Base-by-base conservation (phyloP, 1,140 invertebrate genomes). In the Drusus annulatus region DNA sequence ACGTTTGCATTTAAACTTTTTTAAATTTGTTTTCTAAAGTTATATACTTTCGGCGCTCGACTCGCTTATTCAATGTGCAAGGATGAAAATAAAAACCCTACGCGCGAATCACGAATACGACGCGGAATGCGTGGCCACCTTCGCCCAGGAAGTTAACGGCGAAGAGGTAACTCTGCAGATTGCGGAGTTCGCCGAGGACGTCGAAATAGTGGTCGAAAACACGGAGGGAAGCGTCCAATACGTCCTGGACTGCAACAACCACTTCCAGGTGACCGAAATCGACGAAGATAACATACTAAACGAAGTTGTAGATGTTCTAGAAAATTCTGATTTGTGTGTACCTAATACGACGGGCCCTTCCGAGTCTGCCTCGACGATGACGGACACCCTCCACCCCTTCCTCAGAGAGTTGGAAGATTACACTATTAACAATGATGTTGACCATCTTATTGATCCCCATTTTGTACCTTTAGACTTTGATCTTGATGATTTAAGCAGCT, bases 191-290 rank as follows among this genome's bases (percentile, higher is more conserved):
- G 65, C 17, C n/a, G 65, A 69, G n/a, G 65, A 69, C 15, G 1
- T 69, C 2, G 28, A 69, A 8, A 69, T 69, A 31, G 4, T 69
- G 1, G 65, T 69, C 0, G 65, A 69, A 36, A 69, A 69, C 45
- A 16, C 36, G 1, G 65, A 69, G 50, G 65, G 36, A 69, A 69
- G n/a, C n/a, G 21, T 69, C n/a, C 65, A 36, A 19, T 69, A 69
- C 16, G 17, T 69, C 45, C 45, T 69, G 16, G 65, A 69, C 36
- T n/a, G 17, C 28, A 69, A 69, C 45, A 69, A 69, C 21, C 28
- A 69, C 8, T 69, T 69, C 21, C 28, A 69, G 36, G 36, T 71
- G 13, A 19, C 68, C 16, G 68, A 71, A 21, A 71, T 52, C 1
- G 21, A 51, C 36, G 68, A 71, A 71, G 21, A 71, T 52, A 71